Conservation (phyloP, 1,140 invertebrate genomes). For the Mizuhopecten yessoensis region DNA sequence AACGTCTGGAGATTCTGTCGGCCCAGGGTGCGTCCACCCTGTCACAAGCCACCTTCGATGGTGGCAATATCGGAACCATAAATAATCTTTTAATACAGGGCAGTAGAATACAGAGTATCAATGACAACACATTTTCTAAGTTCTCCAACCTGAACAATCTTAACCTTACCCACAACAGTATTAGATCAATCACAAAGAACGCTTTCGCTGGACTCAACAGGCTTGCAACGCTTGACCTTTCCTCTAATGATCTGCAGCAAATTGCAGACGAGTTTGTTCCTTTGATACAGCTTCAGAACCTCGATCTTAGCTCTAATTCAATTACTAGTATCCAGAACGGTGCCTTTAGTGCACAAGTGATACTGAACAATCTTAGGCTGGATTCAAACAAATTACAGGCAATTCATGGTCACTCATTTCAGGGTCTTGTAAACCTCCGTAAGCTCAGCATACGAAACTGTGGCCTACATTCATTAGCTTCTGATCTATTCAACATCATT, state of each 20-base stretch:
- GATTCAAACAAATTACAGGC: slow-evolving; percentile 70
- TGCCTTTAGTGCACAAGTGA: slow-evolving; percentile 60
- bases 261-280: slow-evolving; percentile 62
- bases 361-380: slow-evolving; percentile 63
- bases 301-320: slow-evolving; percentile 68
- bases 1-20: slow-evolving; percentile 32
- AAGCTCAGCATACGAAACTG: slow-evolving; percentile 66
- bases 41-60: slow-evolving; percentile 52
- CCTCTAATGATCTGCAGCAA: slow-evolving; percentile 64
- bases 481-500: slow-evolving; percentile 66
- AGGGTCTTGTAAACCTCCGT: slow-evolving; percentile 63
- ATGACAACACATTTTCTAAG: slow-evolving; percentile 60
- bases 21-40: slow-evolving; percentile 44
- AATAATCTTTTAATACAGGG: slow-evolving; percentile 55
- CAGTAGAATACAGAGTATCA: slow-evolving; percentile 61
- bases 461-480: slow-evolving; percentile 61
- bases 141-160: slow-evolving; percentile 61
- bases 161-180: slow-evolving; percentile 69
- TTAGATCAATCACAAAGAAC: slow-evolving; percentile 62
- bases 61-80: neutral
- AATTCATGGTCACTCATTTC: slow-evolving; percentile 64
- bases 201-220: slow-evolving; percentile 64
- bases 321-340: slow-evolving; percentile 59
- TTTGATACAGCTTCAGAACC: slow-evolving; percentile 58
- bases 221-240: slow-evolving; percentile 68